phyloP scores from a whole-genome alignment of 2,888 invertebrate genomes.

The Aromia moschata region DNA sequence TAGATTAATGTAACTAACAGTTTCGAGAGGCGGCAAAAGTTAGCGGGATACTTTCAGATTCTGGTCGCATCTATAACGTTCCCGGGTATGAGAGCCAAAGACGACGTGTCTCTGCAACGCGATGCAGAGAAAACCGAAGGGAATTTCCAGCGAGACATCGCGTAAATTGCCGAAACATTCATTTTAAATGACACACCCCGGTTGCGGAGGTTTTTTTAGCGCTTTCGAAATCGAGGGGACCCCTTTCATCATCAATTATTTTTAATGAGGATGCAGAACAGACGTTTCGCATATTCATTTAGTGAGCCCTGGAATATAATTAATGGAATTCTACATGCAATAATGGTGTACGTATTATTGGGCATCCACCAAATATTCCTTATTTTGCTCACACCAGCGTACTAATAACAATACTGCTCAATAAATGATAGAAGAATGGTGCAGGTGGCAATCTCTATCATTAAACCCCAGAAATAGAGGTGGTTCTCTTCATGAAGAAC shows the following conservation, averaged over 20 bases:
- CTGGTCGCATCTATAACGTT: background rate
- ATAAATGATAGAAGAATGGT: too few species aligned
- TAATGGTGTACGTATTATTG: background rate
- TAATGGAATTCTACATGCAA: background rate
- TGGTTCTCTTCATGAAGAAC: too few species aligned
- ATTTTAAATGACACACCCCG: slow-evolving; percentile 2
- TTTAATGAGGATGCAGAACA: slow-evolving; percentile 2
- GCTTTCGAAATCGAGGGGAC: background rate
- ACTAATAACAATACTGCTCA: too few species aligned
- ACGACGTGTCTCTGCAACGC: background rate
- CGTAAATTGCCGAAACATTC: slow-evolving; percentile 2
- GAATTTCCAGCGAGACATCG: slow-evolving; percentile 1
- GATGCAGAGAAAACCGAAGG: background rate
- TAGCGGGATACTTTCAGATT: too few species aligned
- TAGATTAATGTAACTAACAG: too few species aligned
- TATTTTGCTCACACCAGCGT: too few species aligned
- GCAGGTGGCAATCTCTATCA: too few species aligned
- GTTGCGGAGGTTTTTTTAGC: background rate
- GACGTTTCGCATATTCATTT: background rate
- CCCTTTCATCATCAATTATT: background rate
- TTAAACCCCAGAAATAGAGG: too few species aligned
- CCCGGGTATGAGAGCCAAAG: background rate
- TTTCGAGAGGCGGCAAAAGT: too few species aligned
- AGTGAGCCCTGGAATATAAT: background rate
- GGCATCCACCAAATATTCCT: background rate